These are phyloP conservation scores for Dryobota labecula DNA, from an alignment of 2,888 invertebrate species.

Conservation along the genomic window DNA sequence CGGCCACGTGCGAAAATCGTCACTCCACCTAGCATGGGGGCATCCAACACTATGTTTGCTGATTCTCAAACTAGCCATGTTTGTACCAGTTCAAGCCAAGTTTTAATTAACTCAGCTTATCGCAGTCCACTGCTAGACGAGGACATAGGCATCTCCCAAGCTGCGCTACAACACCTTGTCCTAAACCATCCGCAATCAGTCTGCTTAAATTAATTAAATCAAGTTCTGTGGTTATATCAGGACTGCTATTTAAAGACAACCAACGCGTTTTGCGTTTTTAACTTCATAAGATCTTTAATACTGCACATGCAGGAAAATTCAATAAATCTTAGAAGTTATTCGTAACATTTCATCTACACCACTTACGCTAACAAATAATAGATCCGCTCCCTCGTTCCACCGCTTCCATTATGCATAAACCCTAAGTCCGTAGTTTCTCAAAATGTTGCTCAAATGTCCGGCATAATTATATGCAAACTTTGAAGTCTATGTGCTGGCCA, in stretches of 20 bases:
- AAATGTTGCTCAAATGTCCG: slow-evolving; percentile 59
- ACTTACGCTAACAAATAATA: slow-evolving; percentile 33
- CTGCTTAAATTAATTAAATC: neutral
- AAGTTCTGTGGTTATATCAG: neutral
- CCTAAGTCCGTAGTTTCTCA: slow-evolving; percentile 38
- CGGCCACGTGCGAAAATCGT: neutral
- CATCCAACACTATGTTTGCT: neutral
- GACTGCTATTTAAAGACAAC: neutral
- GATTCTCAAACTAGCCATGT: neutral
- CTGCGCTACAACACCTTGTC: too few relatives aligned
- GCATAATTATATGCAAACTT: slow-evolving; percentile 68
- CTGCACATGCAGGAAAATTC: neutral
- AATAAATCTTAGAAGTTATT: slow-evolving; percentile 25
- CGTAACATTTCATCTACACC: slow-evolving; percentile 17
- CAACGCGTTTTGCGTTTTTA: too few relatives aligned
- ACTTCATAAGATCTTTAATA: neutral
- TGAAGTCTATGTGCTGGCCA: slow-evolving; percentile 51
- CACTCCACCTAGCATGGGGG: neutral
- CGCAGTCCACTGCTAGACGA: too few relatives aligned
- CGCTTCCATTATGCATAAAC: slow-evolving; percentile 55
- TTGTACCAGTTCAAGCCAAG: neutral
- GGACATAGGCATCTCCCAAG: too few relatives aligned
- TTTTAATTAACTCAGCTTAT: neutral
- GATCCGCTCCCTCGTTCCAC: slow-evolving; percentile 11
- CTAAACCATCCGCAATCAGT: too few relatives aligned